A percentile compares a stretch with the other conserved stretches of the same genome.
Conservation (phyloP, 1,140 invertebrate species). For the Akabosia matsudoensis region DNA sequence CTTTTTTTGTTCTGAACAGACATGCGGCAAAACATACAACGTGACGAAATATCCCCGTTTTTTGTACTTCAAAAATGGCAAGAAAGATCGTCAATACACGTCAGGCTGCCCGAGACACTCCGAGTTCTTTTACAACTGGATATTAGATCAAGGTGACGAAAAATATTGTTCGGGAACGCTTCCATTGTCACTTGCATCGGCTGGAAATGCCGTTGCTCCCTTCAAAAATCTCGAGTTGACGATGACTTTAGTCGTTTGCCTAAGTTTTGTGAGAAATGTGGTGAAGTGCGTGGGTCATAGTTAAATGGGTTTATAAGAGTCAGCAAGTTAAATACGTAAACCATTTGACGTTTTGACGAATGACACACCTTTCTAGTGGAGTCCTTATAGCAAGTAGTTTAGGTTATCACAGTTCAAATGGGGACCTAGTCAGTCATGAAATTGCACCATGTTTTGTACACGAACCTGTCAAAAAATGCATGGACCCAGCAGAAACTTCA, state of each 20-base stretch:
- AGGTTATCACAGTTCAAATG: too few relatives aligned
- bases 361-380: too few relatives aligned
- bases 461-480: too few relatives aligned
- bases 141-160: background rate
- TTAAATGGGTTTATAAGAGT: too few relatives aligned
- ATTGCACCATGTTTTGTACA: too few relatives aligned
- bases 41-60: background rate
- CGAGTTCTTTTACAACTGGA: background rate
- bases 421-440: too few relatives aligned
- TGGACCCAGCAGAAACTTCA: too few relatives aligned
- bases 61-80: background rate
- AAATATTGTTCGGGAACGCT: background rate
- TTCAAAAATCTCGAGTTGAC: background rate
- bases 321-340: too few relatives aligned
- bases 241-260: background rate
- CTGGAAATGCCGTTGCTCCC: background rate
- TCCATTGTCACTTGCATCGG: background rate
- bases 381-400: too few relatives aligned
- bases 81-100: background rate
- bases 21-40: background rate
- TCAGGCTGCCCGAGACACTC: background rate
- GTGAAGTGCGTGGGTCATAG: too few relatives aligned
- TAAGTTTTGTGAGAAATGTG: constrained; percentile 8
- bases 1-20: background rate
- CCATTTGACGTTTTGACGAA: too few relatives aligned